phyloP scores from a whole-genome alignment of 2,113 vertebrate species.

The Electrona antarctica region DNA sequence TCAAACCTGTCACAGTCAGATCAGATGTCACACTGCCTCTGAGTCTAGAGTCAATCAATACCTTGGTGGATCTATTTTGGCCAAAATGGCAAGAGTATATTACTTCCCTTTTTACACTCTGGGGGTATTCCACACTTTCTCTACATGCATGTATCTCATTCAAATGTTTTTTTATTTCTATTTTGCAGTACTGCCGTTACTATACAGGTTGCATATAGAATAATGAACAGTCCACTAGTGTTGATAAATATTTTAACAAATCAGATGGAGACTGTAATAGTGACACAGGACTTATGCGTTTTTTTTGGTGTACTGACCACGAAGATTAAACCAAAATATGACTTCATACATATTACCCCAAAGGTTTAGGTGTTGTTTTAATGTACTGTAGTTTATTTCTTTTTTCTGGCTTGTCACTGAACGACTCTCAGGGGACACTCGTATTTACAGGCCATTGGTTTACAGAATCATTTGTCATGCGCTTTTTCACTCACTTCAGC shows the following conservation, averaged over 20 bases:
- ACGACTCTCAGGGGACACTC: slow-evolving; percentile 37
- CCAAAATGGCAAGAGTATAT: slow-evolving; percentile 15
- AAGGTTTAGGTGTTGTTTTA: too few relatives aligned
- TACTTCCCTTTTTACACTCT: too few relatives aligned
- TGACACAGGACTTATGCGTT: too few relatives aligned
- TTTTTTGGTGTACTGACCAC: too few relatives aligned
- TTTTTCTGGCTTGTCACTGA: slow-evolving; percentile 42
- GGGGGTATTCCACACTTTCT: too few relatives aligned
- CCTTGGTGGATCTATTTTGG: slow-evolving; percentile 18
- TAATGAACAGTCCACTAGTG: too few relatives aligned
- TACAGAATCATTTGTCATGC: slow-evolving; percentile 38
- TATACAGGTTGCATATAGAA: too few relatives aligned
- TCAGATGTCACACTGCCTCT: slow-evolving; percentile 24
- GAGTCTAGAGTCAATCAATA: slow-evolving; percentile 38
- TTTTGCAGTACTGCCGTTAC: too few relatives aligned
- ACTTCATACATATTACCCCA: slow-evolving; percentile 31
- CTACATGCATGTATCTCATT: too few relatives aligned
- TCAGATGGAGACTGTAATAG: too few relatives aligned
- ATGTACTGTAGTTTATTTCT: neutral
- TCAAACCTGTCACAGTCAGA: slow-evolving; percentile 12
- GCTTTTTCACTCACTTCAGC: slow-evolving; percentile 31
- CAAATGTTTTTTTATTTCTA: too few relatives aligned
- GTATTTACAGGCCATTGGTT: slow-evolving; percentile 35
- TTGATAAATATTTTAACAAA: too few relatives aligned
- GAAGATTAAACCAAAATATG: neutral